Base-by-base conservation (phyloP, 2,888 invertebrate genomes). In the Anticlea derivata region DNA sequence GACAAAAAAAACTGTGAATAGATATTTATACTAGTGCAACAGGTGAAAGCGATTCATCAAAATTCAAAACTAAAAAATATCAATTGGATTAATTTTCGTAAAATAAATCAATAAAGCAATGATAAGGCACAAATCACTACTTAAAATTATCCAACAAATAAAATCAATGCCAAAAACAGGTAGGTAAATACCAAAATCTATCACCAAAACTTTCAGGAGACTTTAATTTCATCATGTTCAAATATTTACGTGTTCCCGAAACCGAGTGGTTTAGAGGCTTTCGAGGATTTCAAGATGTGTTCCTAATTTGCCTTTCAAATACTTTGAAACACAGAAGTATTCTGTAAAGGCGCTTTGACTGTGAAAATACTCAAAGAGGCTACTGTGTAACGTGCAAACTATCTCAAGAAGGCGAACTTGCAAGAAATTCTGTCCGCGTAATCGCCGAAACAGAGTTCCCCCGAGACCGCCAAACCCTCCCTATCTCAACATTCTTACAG, bases 401-500 rank as follows among this genome's bases (percentile, higher is more conserved):
- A 88, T 88, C 80, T 75, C 66, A 81, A 86, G 83, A 81, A 80
- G 81, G 72, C 73, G 55, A 79, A 83, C 75, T 86, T 76, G 75
- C 61, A 62, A 79, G 80, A 83, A 88, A 90, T 89, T 88, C 86
- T 80, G 79, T 75, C 78, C 88, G 85, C 86, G 89, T 89, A 89
- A 90, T 90, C 87, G 88, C 83, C 87, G 76, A 88, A 89, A 89
- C 87, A 88, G 79, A 74, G 75, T 78, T 75, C 88, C 82, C 79
- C 43, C 58, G 83, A 74, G 86, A 80, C 75, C 77, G 37, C 31
- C 74, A 74, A 80, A 80, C 84, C 79, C 83, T 79, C 84, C 80
- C 83, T 86, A 86, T 89, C 87, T 88, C 76, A 75, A 88, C 89
- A 89, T 89, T 89, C 90, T 88, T 87, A 87, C 79, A 86, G 82